Evolutionary conservation across 2,888 invertebrate species (phyloP).

Genomic region (Hofmannophila pseudospretella): DNA sequence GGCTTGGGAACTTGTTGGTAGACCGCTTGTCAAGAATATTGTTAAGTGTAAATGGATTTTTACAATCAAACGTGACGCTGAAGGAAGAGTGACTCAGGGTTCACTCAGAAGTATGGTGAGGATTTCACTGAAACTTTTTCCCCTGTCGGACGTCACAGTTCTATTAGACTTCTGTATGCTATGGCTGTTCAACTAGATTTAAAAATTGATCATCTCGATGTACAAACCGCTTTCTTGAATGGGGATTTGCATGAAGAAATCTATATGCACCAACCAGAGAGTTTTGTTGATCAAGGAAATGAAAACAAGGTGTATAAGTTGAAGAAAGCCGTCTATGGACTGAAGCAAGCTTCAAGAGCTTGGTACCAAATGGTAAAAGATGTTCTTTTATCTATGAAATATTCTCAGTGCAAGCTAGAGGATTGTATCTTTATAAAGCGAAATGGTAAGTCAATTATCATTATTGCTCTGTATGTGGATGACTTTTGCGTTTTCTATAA

Average conservation of each 20-base stretch:
- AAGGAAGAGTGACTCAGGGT: slow-evolving; percentile 9
- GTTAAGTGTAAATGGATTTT: slow-evolving; percentile 15
- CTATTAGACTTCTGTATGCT: slow-evolving; percentile 12
- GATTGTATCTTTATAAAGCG: slow-evolving; percentile 7
- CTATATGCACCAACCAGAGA: slow-evolving; percentile 10
- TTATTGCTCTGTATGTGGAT: slow-evolving; percentile 11
- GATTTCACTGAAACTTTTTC: slow-evolving; percentile 13
- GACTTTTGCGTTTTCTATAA: too few relatives aligned
- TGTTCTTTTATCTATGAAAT: slow-evolving; percentile 5
- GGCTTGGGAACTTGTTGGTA: slow-evolving; percentile 8
- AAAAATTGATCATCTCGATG: slow-evolving; percentile 11
- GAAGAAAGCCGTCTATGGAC: slow-evolving; percentile 13
- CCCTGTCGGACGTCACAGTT: slow-evolving; percentile 11
- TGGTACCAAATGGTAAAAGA: slow-evolving; percentile 12
- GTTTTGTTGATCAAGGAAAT: slow-evolving; percentile 3
- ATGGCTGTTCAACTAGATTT: slow-evolving; percentile 6
- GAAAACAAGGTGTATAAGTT: slow-evolving; percentile 9
- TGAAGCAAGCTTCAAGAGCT: slow-evolving; percentile 13
- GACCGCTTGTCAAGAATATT: slow-evolving; percentile 4
- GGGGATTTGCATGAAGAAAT: slow-evolving; percentile 10
- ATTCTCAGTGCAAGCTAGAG: slow-evolving; percentile 8
- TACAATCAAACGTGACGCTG: slow-evolving; percentile 9
- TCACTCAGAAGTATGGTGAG: slow-evolving; percentile 9
- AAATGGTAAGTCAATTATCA: not conserved
- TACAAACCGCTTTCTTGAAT: slow-evolving; percentile 12